Evolutionary conservation across 1,140 invertebrate genomes (phyloP), one percentile per base, ranked within the genome.

Genomic region (Ceratina calcarata): DNA sequence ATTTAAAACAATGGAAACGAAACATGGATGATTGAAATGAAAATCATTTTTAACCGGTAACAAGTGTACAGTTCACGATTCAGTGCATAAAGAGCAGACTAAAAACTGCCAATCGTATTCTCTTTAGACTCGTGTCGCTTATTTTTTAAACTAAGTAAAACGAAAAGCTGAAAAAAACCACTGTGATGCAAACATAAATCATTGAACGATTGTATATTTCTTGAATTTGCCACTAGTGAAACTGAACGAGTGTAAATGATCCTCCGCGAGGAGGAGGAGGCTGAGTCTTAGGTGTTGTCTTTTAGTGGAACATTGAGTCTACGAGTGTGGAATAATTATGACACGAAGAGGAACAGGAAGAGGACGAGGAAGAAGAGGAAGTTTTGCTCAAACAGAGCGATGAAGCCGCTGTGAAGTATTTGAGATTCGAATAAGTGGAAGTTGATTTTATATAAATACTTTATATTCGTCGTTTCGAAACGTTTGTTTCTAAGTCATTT

Each of bases 391-490:
- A 65, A 64, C 22, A 16, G 74, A 70, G 74, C 61, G 60, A 71
- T 81, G 22, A 45, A 45, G 49, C 69, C 67, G 62, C 74, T 77
- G 67, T 78, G 61, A 66, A 65, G 51, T 76, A 81, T 81, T 77
- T 81, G 75, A 81, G 68, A 81, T 81, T 71, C 75, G 64, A 79
- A 78, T 79, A 73, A 68, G 65, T 79, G 61, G 70, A 73, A 73
- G 80, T 81, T 82, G 76, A 82, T 82, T 82, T 82, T 82, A 82
- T 82, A 82, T 68, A 81, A 81, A 81, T 81, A 81, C 80, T 81
- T 82, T 82, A 82, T 79, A 82, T 73, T 79, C 57, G 62, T 79
- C 77, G 80, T 82, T 82, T 82, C 45, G 62, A 68, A 79, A 73
- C 64, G 64, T 79, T 82, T 82, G 65, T 79, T 82, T 81, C 53